These are phyloP conservation scores for Lagorchestes hirsutus DNA, from an alignment of 2,797 vertebrate genomes.

Conservation along the genomic window DNA sequence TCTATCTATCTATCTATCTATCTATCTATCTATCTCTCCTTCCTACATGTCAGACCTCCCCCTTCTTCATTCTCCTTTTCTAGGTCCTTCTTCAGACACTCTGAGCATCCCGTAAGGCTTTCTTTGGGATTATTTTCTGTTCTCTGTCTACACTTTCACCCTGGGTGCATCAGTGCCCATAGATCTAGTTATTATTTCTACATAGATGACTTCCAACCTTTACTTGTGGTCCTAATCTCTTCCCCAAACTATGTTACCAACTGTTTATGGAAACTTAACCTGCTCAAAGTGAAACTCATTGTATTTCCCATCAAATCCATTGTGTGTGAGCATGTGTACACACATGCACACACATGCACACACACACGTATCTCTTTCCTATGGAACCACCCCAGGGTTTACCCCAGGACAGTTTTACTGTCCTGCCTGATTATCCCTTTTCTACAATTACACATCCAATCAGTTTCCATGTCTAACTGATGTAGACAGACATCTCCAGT, in stretches of 20 bases:
- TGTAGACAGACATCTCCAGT: no score
- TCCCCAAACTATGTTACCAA: background rate
- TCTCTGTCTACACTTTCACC: background rate
- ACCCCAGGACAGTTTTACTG: background rate
- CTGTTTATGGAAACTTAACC: background rate
- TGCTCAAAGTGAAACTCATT: background rate
- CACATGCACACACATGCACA: fast-evolving
- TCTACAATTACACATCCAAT: background rate
- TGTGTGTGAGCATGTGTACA: background rate
- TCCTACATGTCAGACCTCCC: background rate
- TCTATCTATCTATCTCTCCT: no score
- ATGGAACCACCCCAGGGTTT: background rate
- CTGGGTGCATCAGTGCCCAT: background rate
- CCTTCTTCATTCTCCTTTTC: background rate
- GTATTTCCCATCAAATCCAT: background rate
- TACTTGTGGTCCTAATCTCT: background rate
- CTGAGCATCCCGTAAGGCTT: no score
- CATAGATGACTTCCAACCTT: background rate
- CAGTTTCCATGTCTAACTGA: background rate
- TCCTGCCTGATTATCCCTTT: background rate
- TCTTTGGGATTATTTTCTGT: background rate
- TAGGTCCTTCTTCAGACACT: background rate
- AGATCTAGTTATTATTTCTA: background rate
- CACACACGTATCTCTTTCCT: background rate
- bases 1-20: no score